Conservation (phyloP, 2,888 invertebrate genomes). For the Ceratothoa steindachneri region DNA sequence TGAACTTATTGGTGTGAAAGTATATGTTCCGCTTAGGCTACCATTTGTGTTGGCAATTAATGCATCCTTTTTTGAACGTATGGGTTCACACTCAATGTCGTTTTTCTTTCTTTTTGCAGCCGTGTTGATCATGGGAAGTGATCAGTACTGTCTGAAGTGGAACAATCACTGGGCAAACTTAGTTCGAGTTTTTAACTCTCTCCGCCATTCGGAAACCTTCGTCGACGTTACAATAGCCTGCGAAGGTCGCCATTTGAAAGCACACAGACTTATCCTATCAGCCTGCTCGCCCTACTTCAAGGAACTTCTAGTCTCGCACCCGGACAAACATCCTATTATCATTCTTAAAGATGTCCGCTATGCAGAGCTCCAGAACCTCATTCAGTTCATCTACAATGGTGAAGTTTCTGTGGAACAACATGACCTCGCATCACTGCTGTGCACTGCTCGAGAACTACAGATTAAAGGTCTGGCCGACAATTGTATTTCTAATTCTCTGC, state of each 20-base stretch:
- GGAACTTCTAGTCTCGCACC: conserved; percentile 82
- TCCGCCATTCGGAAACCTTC: conserved; percentile 81
- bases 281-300: conserved; percentile 93
- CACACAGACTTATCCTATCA: conserved; percentile 87
- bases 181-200: conserved; percentile 81
- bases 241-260: conserved; percentile 76
- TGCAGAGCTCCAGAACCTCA: conserved; percentile 80
- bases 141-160: conserved; percentile 58
- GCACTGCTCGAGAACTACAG: conserved; percentile 80
- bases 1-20: no score
- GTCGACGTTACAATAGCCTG: conserved; percentile 88
- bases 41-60: no score
- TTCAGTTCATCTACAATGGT: conserved; percentile 94
- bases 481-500: conserved; percentile 31
- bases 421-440: conserved; percentile 77
- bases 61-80: no score
- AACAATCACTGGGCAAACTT: conserved; percentile 88
- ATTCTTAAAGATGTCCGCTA: conserved; percentile 88
- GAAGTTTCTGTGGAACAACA: conserved; percentile 91
- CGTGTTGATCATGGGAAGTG: conserved; percentile 47
- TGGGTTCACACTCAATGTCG: no score
- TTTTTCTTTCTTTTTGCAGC: conserved; percentile 30
- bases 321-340: conserved; percentile 88
- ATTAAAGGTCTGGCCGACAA: conserved; percentile 77
- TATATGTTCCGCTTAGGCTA: no score